Evolutionary conservation across 2,113 vertebrate species (phyloP).

Genomic region (Eptesicus fuscus): DNA sequence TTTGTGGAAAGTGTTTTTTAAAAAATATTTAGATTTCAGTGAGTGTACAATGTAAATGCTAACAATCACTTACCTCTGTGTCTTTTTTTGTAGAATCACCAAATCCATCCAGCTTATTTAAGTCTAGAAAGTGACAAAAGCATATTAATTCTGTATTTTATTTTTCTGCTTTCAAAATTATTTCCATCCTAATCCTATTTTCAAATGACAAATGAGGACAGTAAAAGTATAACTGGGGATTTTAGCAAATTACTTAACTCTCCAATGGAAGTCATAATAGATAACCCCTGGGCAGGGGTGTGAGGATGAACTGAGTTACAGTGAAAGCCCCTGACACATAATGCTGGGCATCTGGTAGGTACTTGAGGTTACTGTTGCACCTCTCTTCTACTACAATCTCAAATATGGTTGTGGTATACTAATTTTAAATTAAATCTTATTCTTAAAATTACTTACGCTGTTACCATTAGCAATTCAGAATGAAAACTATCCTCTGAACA

Average conservation of each 20-base stretch:
- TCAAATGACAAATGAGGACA: background rate
- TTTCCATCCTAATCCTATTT: constrained; percentile 6
- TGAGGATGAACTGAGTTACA: background rate
- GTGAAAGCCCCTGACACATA: background rate
- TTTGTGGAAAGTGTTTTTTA: too few relatives aligned
- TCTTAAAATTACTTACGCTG: constrained; percentile 19
- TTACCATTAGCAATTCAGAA: constrained; percentile 20
- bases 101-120: constrained; percentile 84
- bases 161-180: constrained; percentile 27
- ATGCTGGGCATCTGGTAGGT: rapidly evolving
- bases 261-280: background rate
- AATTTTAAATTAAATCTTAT: background rate
- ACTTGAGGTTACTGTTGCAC: background rate
- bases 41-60: background rate
- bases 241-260: background rate
- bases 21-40: too few relatives aligned
- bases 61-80: constrained; percentile 80
- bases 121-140: constrained; percentile 81
- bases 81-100: constrained; percentile 75
- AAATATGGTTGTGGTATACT: background rate
- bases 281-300: background rate
- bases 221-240: background rate
- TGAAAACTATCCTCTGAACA: background rate
- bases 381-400: background rate
- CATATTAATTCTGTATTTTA: constrained; percentile 27